Base-by-base conservation (phyloP, 2,797 vertebrate genomes). In the Alca torda region DNA sequence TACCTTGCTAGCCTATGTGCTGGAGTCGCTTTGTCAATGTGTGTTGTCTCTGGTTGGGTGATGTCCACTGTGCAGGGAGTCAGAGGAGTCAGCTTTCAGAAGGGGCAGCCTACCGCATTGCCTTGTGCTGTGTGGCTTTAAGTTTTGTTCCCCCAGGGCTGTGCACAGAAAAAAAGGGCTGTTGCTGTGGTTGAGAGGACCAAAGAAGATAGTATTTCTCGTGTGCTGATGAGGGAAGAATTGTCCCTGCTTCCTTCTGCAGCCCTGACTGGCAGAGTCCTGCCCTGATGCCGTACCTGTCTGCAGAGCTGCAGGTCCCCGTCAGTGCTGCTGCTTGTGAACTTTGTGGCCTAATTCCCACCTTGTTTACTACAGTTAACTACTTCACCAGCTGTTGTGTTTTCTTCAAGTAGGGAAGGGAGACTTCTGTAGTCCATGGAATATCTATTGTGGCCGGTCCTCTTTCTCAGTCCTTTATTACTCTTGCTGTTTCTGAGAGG, bases 11-110 rank as follows among this genome's bases (percentile, higher is more conserved):
- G 41, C 31, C 45, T 35, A 0, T 0, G 3, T 45, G 46, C 35
- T 16, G 16, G 26, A 41, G 53, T 65, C 0, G 4, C 33, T 72
- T 73, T 60, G 48, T 50, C 56, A 33, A 0, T 1, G 2, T 19
- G n/a, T 26, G 21, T 50, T n/a, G 76, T 63, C n/a, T 33, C 57
- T 51, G 81, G 16, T 31, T 77, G 67, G 41, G 45, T 0, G 0
- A 13, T 1, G 8, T 41, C 57, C 1, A 0, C 63, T 51, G 69
- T 0, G 0, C 69, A 15, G 61, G 48, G 53, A 72, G 30, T 56
- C 41, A 11, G 24, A 67, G 70, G 43, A 76, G 43, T 48, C 39
- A 18, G 33, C 73, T 96, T 64, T 69, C 65, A 35, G 50, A 21
- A 72, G 54, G 43, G 30, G 12, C 37, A 30, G 43, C 0, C 0